Percentiles rank a stretch among this genome's conserved stretches.
Evolutionary conservation across 2,888 invertebrate species (phyloP).

Genomic region (Drosophila hawaiiensis): DNA sequence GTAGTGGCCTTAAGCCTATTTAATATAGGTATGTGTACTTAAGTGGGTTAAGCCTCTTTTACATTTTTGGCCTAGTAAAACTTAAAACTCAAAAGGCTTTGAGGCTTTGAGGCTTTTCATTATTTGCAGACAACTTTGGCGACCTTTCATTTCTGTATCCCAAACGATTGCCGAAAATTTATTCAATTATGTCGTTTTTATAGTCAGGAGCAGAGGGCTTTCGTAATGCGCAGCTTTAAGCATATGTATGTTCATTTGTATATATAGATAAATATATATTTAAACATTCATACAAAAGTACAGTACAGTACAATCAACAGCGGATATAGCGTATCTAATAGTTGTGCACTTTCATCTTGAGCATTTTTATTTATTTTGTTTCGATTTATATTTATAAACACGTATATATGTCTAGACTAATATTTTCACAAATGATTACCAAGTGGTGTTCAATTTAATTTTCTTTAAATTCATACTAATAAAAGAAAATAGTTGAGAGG

Average conservation of each 20-base stretch:
- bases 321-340: slow-evolving; percentile 16
- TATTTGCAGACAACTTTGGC: not conserved
- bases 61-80: not conserved
- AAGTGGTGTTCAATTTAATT: slow-evolving; percentile 6
- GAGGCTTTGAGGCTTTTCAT: not conserved
- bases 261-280: not conserved
- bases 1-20: not conserved
- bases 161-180: slow-evolving; percentile 1
- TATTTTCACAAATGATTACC: slow-evolving; percentile 22
- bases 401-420: slow-evolving; percentile 16
- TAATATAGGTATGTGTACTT: not conserved
- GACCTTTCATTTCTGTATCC: not conserved
- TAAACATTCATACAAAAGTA: not conserved
- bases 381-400: slow-evolving; percentile 42
- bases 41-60: not conserved
- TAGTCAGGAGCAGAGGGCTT: not conserved
- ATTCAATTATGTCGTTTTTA: slow-evolving; percentile 4
- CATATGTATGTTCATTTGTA: not conserved
- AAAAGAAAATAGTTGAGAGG: no score
- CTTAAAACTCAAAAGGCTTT: not conserved
- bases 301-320: not conserved
- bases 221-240: not conserved
- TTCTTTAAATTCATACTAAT: not conserved
- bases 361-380: slow-evolving; percentile 23
- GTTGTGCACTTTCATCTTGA: not conserved